Evolutionary conservation across 2,113 vertebrate genomes (phyloP).

Genomic region (Hippocampus barbouri): DNA sequence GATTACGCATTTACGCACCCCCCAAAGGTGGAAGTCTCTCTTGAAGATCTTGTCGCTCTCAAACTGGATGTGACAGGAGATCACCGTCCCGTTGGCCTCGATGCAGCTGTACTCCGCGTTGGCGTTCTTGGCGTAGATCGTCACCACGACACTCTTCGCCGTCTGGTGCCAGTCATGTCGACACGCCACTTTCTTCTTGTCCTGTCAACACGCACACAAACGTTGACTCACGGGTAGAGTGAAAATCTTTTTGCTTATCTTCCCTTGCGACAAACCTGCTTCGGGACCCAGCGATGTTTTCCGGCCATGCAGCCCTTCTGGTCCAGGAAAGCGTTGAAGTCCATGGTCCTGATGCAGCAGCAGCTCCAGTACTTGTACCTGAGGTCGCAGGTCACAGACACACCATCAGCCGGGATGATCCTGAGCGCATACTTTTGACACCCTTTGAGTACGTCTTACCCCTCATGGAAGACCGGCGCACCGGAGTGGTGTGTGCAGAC

Average conservation of each 20-base stretch:
- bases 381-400: not conserved
- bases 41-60: constrained; percentile 84
- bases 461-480: constrained; percentile 88
- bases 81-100: constrained; percentile 82
- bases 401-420: not conserved
- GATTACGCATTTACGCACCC: constrained; percentile 74
- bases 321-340: constrained; percentile 89
- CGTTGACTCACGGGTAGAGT: not conserved
- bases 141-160: constrained; percentile 80
- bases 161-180: constrained; percentile 96
- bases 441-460: constrained; percentile 70
- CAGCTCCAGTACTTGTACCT: constrained; percentile 98
- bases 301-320: constrained; percentile 87
- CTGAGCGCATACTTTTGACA: not conserved
- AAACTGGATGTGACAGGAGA: constrained; percentile 84
- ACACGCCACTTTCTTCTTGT: constrained; percentile 83
- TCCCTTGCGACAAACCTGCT: constrained; percentile 64
- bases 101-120: constrained; percentile 76
- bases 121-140: constrained; percentile 85
- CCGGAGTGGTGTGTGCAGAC: constrained; percentile 86
- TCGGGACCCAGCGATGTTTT: constrained; percentile 81
- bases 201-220: constrained; percentile 50
- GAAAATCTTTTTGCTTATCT: too few species aligned
- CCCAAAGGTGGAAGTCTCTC: constrained; percentile 86
- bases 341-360: constrained; percentile 83